phyloP scores from a whole-genome alignment of 2,113 vertebrate species.

The Xenopus laevis region DNA sequence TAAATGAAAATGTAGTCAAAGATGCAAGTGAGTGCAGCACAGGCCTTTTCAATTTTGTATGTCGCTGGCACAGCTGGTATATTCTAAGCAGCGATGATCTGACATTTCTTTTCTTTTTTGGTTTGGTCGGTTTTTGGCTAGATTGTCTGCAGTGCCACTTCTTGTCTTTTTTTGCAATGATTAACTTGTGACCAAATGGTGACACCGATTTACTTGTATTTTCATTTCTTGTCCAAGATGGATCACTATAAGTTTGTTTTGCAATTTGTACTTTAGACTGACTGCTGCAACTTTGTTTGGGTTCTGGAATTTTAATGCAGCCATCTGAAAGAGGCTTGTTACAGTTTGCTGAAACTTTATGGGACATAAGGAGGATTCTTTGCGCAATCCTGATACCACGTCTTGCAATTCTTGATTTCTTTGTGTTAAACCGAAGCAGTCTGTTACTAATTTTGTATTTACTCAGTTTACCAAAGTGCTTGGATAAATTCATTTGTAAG shows the following conservation, averaged over 20 bases:
- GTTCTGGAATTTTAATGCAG: slow-evolving; percentile 68
- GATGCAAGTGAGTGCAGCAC: slow-evolving; percentile 80
- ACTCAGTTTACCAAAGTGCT: slow-evolving; percentile 49
- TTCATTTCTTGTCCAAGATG: slow-evolving; percentile 81
- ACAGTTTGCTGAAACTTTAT: slow-evolving; percentile 46
- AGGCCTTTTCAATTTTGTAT: slow-evolving; percentile 78
- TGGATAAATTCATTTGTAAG: slow-evolving; percentile 60
- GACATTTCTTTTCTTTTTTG: neutral
- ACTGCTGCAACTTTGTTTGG: slow-evolving; percentile 80
- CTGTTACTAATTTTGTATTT: slow-evolving; percentile 44
- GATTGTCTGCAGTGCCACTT: slow-evolving; percentile 42
- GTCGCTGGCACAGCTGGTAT: slow-evolving; percentile 63
- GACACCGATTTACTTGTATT: slow-evolving; percentile 69
- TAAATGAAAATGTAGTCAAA: slow-evolving; percentile 74
- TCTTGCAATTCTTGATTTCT: too few species aligned
- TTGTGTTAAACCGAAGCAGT: neutral
- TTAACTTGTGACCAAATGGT: slow-evolving; percentile 58
- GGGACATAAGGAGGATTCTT: too few species aligned
- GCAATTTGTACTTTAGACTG: slow-evolving; percentile 84
- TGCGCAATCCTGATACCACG: too few species aligned
- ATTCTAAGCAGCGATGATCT: neutral
- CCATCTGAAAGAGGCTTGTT: slow-evolving; percentile 63
- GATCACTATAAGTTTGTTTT: slow-evolving; percentile 80
- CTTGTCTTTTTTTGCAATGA: neutral
- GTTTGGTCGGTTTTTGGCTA: neutral